These are phyloP conservation scores for Phoxinus phoxinus DNA, from an alignment of 2,113 vertebrate species.

Conservation along the genomic window DNA sequence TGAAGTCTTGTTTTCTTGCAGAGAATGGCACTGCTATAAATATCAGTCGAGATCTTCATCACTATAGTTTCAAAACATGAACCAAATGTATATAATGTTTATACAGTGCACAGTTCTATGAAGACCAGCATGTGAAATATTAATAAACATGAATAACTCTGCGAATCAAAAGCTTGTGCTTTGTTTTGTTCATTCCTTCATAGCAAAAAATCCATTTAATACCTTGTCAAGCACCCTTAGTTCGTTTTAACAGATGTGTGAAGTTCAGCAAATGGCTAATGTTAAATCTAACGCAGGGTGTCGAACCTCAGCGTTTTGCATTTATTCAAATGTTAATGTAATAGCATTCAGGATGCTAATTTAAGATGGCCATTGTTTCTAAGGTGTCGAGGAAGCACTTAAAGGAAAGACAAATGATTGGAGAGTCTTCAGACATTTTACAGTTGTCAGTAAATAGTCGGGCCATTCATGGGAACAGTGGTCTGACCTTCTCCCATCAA, in stretches of 20 bases:
- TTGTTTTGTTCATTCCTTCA: conserved; percentile 38
- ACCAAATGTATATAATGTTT: conserved; percentile 75
- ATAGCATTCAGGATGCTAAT: conserved; percentile 62
- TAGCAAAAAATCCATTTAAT: not conserved
- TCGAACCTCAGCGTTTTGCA: not conserved
- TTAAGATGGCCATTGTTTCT: conserved; percentile 63
- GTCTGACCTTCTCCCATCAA: conserved; percentile 75
- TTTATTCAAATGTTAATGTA: conserved; percentile 69
- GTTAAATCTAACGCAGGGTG: conserved; percentile 61
- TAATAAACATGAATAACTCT: conserved; percentile 73
- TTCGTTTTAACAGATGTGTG: conserved; percentile 37
- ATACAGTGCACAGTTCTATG: conserved; percentile 70
- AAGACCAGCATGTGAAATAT: conserved; percentile 74
- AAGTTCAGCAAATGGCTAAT: conserved; percentile 50
- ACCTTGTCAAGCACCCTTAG: not conserved
- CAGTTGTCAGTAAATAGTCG: conserved; percentile 73
- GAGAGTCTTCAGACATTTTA: conserved; percentile 72
- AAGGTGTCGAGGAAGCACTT: conserved; percentile 65
- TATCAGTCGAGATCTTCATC: conserved; percentile 51
- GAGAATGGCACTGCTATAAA: conserved; percentile 35
- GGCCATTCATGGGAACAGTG: conserved; percentile 67
- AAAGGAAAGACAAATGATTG: conserved; percentile 62
- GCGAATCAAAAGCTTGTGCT: conserved; percentile 54
- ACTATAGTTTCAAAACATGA: conserved; percentile 55
- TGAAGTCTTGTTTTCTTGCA: conserved; percentile 5